Evolutionary conservation across 2,888 invertebrate genomes (phyloP), one percentile per base, ranked within the genome.

Genomic region (Pristionchus mayeri): DNA sequence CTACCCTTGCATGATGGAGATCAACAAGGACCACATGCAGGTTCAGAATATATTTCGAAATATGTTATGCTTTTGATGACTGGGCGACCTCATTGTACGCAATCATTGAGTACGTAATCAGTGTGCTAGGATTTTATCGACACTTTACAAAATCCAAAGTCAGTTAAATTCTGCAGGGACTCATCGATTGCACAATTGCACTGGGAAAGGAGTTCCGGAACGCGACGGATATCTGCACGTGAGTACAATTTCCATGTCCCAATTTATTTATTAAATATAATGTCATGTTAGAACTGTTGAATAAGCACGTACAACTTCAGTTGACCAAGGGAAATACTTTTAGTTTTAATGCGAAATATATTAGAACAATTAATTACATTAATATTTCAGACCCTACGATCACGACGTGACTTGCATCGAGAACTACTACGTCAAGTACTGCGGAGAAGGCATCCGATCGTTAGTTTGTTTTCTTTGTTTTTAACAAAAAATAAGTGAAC

Each of bases 391-490:
- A 3, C 54, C 54, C 3, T n/a, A 7, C 54, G 54, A 54, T 18
- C 54, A 18, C 13, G 21, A 18, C 54, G 21, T 54, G 54, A 54
- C 54, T 6, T 54, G 54, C n/a, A 24, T 54, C 3, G 54, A 54
- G 54, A 54, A 54, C n/a, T 24, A 54, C 54, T 54, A 18, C 54
- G 54, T n/a, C n/a, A 54, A 54, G 54, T 54, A 54, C 54, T 54
- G 54, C 54, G 24, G 24, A 24, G 54, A 54, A 24, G 54, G 24
- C 54, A 24, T 54, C 18, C 21, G 54, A 54, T 54, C 54, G 54
- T 54, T 21, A 18, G 54, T 54, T 13, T 54, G 3, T 21, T 18
- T n/a, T n/a, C n/a, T n/a, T n/a, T n/a, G n/a, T n/a, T n/a, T n/a
- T n/a, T n/a, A n/a, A n/a, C n/a, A n/a, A n/a, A n/a, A n/a, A 18